Base-by-base conservation (phyloP, 1,140 invertebrate genomes). In the Panagrolaimus sp. region DNA sequence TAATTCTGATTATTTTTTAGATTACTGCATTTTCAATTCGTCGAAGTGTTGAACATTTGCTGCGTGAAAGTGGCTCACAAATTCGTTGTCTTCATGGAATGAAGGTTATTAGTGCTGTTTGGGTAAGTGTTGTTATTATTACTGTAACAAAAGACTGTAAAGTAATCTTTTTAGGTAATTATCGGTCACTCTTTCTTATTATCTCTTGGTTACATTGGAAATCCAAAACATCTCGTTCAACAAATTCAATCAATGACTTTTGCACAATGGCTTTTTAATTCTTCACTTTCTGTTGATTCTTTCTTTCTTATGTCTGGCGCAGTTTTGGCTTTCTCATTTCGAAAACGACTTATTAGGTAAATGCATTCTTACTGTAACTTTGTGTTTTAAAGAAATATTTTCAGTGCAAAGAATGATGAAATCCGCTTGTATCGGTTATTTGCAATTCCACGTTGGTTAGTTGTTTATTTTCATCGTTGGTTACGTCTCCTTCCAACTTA, bases 241-340 rank as follows among this genome's bases (percentile, higher is more conserved):
- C 51, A 53, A 53, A 27, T 53, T 9, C 51, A 53, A 53, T 27
- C 20, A 53, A 23, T 53, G 16, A 20, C 51, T 9, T 23, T 53
- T 20, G 11, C 51, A 53, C 20, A 9, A 53, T 53, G 51, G 51
- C 11, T 53, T 20, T 27, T 53, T 2, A 53, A 53, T 53, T 20
- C 51, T 9, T 53, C 51, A 13, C 51, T 53, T n/a, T 20, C 51
- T n/a, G 51, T 53, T 20, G 51, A 53, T 53, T 53, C 51, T 9
- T 53, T 53, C 27, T 53, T 53, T n/a, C 27, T 53, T 7, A 53
- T 53, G 51, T 20, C 51, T 27, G 51, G 20, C 1, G 51, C 51
- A 23, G 51, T 53, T 53, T 53, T 53, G 51, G 51, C 51, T 1
- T 53, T 53, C 16, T 53, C 51, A 27, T 53, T 53, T 2, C 20